Percentiles rank a stretch among this genome's conserved stretches.
phyloP scores from a whole-genome alignment of 2,797 vertebrate genomes.

The Cercopithecus hamlyni region DNA sequence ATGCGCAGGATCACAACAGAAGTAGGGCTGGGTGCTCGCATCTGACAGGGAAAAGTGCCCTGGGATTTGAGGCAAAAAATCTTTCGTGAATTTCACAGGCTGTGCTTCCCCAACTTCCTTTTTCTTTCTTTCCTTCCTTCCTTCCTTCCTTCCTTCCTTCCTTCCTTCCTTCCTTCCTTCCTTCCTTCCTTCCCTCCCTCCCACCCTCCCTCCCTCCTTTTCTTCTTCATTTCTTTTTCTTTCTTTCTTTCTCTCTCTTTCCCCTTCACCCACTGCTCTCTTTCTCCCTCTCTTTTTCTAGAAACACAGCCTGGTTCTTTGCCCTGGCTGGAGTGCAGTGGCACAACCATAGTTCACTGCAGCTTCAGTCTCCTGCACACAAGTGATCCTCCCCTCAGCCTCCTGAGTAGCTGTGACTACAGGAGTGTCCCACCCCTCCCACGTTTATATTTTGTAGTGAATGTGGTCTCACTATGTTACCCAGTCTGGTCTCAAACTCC shows the following conservation, averaged over 20 bases:
- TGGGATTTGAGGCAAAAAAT: neutral
- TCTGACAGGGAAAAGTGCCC: neutral
- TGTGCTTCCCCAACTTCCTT: neutral
- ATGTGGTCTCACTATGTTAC: neutral
- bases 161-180: no score
- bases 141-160: accelerated
- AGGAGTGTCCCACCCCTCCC: neutral
- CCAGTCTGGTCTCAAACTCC: neutral
- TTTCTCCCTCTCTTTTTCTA: neutral
- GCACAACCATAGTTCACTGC: neutral
- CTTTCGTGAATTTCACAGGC: neutral
- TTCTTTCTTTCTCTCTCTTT: no score
- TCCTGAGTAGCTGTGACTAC: neutral
- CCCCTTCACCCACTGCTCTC: neutral
- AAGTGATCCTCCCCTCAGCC: neutral
- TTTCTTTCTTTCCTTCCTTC: accelerated
- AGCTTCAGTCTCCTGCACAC: neutral
- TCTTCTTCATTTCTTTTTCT: no score
- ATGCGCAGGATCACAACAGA: neutral
- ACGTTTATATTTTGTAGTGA: neutral
- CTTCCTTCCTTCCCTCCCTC: no score
- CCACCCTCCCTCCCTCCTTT: no score
- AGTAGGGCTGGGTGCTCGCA: accelerated
- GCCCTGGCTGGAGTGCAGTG: neutral
- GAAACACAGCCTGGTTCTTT: neutral